Evolutionary conservation across 2,888 invertebrate genomes (phyloP).

Genomic region (Nasonovia ribisnigri): DNA sequence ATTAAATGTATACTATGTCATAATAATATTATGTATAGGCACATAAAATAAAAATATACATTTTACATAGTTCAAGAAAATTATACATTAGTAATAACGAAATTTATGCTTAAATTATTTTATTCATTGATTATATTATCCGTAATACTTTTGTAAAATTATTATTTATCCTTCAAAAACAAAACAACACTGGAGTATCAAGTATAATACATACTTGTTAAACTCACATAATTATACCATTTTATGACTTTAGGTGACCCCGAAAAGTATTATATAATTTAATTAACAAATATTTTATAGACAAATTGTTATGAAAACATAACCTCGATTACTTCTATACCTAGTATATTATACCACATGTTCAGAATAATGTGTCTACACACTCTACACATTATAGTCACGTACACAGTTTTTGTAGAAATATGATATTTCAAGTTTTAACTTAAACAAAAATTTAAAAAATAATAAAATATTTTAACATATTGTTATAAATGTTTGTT

Average conservation of each 20-base stretch:
- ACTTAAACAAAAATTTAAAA: background rate
- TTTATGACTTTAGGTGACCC: conserved; percentile 7
- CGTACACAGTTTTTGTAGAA: background rate
- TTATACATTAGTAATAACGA: background rate
- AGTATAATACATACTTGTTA: conserved; percentile 16
- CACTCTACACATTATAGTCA: background rate
- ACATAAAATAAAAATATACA: background rate
- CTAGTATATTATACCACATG: background rate
- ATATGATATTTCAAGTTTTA: background rate
- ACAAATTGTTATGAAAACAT: conserved; percentile 34
- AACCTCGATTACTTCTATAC: conserved; percentile 30
- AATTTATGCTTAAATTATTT: background rate
- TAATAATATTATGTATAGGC: background rate
- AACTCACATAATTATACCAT: conserved; percentile 18
- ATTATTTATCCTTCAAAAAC: conserved; percentile 34
- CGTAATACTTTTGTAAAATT: background rate
- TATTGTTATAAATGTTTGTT: background rate
- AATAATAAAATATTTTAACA: background rate
- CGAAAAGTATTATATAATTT: conserved; percentile 33
- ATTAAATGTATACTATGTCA: background rate
- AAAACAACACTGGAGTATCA: conserved; percentile 2
- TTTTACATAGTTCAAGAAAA: background rate
- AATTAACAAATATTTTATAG: conserved; percentile 30
- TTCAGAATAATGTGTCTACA: background rate
- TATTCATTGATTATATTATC: background rate